Percentiles rank a stretch among this genome's conserved stretches.
Conservation (phyloP, 2,888 invertebrate genomes). For the Drosophila putrida region DNA sequence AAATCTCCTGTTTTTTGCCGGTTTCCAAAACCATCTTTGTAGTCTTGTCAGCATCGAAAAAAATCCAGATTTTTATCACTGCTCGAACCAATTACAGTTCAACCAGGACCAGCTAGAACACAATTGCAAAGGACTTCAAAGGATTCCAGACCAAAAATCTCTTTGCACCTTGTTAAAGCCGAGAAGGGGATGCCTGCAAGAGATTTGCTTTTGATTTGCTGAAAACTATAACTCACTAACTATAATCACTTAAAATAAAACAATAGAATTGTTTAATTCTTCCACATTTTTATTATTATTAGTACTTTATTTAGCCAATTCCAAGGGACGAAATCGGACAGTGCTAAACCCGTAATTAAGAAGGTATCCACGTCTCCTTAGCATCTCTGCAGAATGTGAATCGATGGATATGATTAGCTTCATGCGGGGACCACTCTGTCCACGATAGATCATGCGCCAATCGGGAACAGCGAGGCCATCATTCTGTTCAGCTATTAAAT, state of each 20-base stretch:
- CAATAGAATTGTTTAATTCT: not conserved
- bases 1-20: too few species aligned
- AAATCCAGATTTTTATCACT: too few species aligned
- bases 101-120: too few species aligned
- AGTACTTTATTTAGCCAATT: constrained; percentile 26
- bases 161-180: too few species aligned
- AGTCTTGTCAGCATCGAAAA: too few species aligned
- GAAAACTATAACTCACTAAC: too few species aligned
- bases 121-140: too few species aligned
- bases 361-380: constrained; percentile 11
- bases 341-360: constrained; percentile 33
- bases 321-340: constrained; percentile 25
- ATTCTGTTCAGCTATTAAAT: constrained; percentile 28
- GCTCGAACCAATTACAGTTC: too few species aligned
- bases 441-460: constrained; percentile 27
- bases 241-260: not conserved
- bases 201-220: too few species aligned
- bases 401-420: constrained; percentile 30
- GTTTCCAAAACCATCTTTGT: too few species aligned
- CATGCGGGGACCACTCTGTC: constrained; percentile 28
- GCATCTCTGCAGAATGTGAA: constrained; percentile 30
- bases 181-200: too few species aligned
- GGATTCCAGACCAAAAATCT: too few species aligned
- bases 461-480: constrained; percentile 23
- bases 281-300: not conserved